A percentile compares a stretch with the other conserved stretches of the same genome.
These are phyloP conservation scores for Heliconius sara DNA, from an alignment of 2,888 invertebrate species.

Conservation along the genomic window DNA sequence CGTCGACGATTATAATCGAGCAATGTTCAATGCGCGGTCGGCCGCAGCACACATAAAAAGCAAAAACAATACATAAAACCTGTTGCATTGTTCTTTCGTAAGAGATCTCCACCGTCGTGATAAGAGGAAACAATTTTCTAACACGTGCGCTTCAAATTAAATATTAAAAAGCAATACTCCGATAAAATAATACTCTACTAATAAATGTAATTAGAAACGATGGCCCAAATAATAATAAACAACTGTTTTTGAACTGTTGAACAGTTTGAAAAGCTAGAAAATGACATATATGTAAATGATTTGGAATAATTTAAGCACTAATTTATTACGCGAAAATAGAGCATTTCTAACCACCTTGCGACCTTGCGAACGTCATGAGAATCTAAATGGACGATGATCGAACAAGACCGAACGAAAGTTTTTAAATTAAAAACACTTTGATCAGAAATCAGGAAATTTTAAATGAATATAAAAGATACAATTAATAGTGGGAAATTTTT, in stretches of 20 bases:
- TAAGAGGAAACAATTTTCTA: slow-evolving; percentile 68
- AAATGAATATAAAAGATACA: not conserved
- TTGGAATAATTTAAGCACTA: not conserved
- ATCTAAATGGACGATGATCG: too few relatives aligned
- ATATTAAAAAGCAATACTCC: slow-evolving; percentile 42
- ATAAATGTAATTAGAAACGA: not conserved
- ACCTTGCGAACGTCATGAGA: not conserved
- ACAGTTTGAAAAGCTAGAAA: not conserved
- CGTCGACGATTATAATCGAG: slow-evolving; percentile 47
- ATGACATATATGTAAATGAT: not conserved
- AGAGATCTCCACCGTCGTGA: slow-evolving; percentile 66
- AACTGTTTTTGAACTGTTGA: too few relatives aligned
- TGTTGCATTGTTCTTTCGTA: slow-evolving; percentile 79
- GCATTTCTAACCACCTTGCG: too few relatives aligned
- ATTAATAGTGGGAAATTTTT: too few relatives aligned
- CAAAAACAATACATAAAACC: slow-evolving; percentile 77
- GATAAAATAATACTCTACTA: not conserved
- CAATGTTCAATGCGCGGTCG: slow-evolving; percentile 48
- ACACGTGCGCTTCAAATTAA: slow-evolving; percentile 46
- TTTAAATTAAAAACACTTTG: not conserved
- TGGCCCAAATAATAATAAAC: not conserved
- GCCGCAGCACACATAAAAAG: slow-evolving; percentile 62
- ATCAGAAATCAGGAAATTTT: not conserved
- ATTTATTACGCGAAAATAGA: not conserved
- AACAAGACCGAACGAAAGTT: not conserved